Conservation (phyloP, 2,888 invertebrate species). For the Gymnoscelis rufifasciata region DNA sequence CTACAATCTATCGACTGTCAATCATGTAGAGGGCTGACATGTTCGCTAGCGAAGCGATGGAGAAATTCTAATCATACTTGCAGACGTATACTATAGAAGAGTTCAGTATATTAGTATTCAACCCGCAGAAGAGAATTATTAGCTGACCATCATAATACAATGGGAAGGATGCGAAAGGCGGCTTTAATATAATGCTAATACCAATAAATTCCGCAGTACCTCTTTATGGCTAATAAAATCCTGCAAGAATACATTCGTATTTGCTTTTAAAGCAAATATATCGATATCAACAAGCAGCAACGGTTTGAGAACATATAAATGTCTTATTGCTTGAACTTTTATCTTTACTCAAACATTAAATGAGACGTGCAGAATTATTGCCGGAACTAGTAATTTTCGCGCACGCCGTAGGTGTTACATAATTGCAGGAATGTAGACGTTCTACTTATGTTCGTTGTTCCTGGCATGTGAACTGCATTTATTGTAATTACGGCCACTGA, state of each 20-base stretch:
- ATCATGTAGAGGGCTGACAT: slow-evolving; percentile 30
- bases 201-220: slow-evolving; percentile 11
- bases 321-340: too few relatives aligned
- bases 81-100: slow-evolving; percentile 21
- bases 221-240: slow-evolving; percentile 5
- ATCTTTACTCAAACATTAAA: too few relatives aligned
- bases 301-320: too few relatives aligned
- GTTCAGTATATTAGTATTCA: slow-evolving; percentile 34
- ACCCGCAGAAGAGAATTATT: slow-evolving; percentile 25
- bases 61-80: slow-evolving; percentile 33
- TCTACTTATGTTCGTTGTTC: slow-evolving; percentile 49
- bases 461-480: slow-evolving; percentile 66
- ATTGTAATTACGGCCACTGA: slow-evolving; percentile 67
- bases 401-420: slow-evolving; percentile 48
- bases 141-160: slow-evolving; percentile 31
- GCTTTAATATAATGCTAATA: slow-evolving; percentile 23
- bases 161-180: slow-evolving; percentile 26
- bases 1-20: slow-evolving; percentile 30
- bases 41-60: slow-evolving; percentile 24
- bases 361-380: slow-evolving; percentile 12
- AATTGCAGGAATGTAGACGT: slow-evolving; percentile 59
- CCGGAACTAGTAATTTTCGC: slow-evolving; percentile 31
- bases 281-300: too few relatives aligned
- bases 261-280: not conserved
- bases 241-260: not conserved